Percentiles rank a stretch among this genome's conserved stretches.
These are phyloP conservation scores for Eupithecia abbreviata DNA, from an alignment of 2,888 invertebrate species.

Conservation along the genomic window DNA sequence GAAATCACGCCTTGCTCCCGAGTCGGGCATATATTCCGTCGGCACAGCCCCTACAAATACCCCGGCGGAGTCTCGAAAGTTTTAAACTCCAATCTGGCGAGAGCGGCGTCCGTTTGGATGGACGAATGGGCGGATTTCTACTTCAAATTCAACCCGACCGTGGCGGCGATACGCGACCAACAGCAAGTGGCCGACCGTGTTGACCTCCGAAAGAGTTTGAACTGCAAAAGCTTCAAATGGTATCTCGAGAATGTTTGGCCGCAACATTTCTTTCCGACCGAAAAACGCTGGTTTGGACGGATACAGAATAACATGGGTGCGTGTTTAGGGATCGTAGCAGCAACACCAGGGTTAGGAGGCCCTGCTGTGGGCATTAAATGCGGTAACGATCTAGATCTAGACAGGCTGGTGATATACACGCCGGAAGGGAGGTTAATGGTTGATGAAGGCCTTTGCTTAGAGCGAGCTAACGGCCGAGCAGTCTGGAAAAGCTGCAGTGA, in stretches of 20 bases:
- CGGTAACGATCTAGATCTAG: constrained; percentile 81
- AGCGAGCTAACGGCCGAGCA: constrained; percentile 86
- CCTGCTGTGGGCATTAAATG: constrained; percentile 88
- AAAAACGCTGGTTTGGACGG: constrained; percentile 94
- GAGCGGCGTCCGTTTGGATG: constrained; percentile 99
- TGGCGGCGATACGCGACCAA: constrained; percentile 82
- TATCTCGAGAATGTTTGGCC: constrained; percentile 98
- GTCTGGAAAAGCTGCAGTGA: constrained; percentile 89
- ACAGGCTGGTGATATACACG: constrained; percentile 89
- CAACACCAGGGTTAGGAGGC: constrained; percentile 87
- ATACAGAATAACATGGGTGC: constrained; percentile 83
- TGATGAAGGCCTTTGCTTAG: constrained; percentile 94
- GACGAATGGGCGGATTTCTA: constrained; percentile 98
- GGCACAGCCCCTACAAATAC: constrained; percentile 97
- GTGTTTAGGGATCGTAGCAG: constrained; percentile 71
- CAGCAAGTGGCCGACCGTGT: constrained; percentile 87
- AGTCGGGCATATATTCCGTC: constrained; percentile 96
- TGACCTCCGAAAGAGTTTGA: constrained; percentile 86
- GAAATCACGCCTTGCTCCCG: constrained; percentile 97
- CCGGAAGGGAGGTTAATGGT: constrained; percentile 90
- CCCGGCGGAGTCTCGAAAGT: constrained; percentile 95
- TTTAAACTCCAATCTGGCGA: constrained; percentile 94
- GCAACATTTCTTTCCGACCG: constrained; percentile 96
- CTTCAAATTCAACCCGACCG: constrained; percentile 92
- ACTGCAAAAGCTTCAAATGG: constrained; percentile 96